Evolutionary conservation across 2,113 vertebrate genomes (phyloP).

Genomic region (Lophius piscatorius): DNA sequence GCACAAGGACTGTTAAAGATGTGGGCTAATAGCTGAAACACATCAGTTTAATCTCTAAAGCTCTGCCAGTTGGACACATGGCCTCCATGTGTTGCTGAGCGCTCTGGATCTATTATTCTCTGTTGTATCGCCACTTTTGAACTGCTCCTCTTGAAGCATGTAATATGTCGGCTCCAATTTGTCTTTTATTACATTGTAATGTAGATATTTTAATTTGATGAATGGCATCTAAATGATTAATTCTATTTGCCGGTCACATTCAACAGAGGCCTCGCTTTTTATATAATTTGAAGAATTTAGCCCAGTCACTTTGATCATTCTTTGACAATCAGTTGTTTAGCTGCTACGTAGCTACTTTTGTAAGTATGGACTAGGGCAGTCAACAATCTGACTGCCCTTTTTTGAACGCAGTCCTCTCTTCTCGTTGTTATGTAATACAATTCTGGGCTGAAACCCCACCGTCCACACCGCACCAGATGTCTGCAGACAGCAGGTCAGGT

Average conservation of each 20-base stretch:
- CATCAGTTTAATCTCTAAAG: no score
- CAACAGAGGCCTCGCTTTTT: no score
- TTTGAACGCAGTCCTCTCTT: neutral
- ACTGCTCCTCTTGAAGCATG: slow-evolving; percentile 2
- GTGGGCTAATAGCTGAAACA: no score
- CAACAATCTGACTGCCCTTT: slow-evolving; percentile 14
- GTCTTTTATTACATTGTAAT: neutral
- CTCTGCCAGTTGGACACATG: no score
- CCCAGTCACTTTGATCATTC: no score
- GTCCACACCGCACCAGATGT: slow-evolving; percentile 24
- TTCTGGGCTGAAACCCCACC: neutral
- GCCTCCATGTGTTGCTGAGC: slow-evolving; percentile 11
- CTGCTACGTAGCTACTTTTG: slow-evolving; percentile 5
- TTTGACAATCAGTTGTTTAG: slow-evolving; percentile 4
- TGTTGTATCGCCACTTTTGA: neutral
- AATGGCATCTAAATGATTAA: no score
- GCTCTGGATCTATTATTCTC: neutral
- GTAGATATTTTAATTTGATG: slow-evolving; percentile 1
- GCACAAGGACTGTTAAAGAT: no score
- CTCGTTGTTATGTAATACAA: slow-evolving; percentile 9
- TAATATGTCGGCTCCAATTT: slow-evolving; percentile 13
- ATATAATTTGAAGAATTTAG: no score
- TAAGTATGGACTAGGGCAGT: slow-evolving; percentile 7
- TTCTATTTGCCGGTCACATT: no score
- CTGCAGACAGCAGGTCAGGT: slow-evolving; percentile 2